Conservation (phyloP, 2,888 invertebrate species). For the Aethes cnicana region DNA sequence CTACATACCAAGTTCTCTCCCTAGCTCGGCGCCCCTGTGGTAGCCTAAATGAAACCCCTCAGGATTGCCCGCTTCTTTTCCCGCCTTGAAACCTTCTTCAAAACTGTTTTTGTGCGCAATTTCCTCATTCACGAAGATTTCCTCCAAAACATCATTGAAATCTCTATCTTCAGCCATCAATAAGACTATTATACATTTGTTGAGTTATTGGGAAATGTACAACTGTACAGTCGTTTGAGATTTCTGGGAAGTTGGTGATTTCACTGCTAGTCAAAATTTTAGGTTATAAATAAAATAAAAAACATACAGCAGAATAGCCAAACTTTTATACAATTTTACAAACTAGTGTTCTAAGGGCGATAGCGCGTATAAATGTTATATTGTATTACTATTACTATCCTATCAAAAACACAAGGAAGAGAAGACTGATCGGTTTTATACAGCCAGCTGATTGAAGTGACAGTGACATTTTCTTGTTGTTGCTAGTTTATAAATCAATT, state of each 20-base stretch:
- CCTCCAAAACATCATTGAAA: conserved; percentile 88
- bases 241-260: not conserved
- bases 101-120: conserved; percentile 84
- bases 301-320: too few relatives aligned
- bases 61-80: conserved; percentile 83
- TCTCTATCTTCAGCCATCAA: conserved; percentile 81
- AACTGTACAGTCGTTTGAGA: not conserved
- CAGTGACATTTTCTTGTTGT: too few relatives aligned
- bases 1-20: conserved; percentile 84
- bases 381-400: too few relatives aligned
- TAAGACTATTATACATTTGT: not conserved
- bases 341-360: too few relatives aligned
- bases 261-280: too few relatives aligned
- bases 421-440: too few relatives aligned
- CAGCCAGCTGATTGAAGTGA: too few relatives aligned
- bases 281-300: too few relatives aligned
- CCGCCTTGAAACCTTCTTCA: conserved; percentile 85
- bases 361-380: too few relatives aligned
- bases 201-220: not conserved
- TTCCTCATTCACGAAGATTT: conserved; percentile 87
- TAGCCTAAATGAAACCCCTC: conserved; percentile 90
- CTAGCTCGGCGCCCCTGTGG: conserved; percentile 88
- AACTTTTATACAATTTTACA: too few relatives aligned
- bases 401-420: too few relatives aligned
- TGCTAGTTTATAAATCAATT: too few relatives aligned